Base-by-base conservation (phyloP, 2,797 vertebrate species). In the Bradypodion pumilum region DNA sequence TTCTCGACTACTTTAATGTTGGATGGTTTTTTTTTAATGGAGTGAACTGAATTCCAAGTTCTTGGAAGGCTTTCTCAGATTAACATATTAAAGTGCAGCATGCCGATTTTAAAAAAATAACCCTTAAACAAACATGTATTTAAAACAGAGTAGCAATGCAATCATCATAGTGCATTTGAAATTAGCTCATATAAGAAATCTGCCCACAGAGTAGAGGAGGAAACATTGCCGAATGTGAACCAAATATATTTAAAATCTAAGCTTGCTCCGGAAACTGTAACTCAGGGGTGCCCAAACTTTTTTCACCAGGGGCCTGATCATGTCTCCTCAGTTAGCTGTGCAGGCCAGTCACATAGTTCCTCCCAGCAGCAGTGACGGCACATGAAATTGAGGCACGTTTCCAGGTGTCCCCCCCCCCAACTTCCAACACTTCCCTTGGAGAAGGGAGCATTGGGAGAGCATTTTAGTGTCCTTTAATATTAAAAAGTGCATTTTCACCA, bases 211-310 rank as follows among this genome's bases (percentile, higher is more conserved):
- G 5, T 23, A 19, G 32, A n/a, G 52, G 8, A 6, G 70, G 69
- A 25, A 83, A 75, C 37, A 16, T 42, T 82, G 46, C 3, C 60
- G 80, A 82, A 89, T 82, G 21, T 35, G n/a, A 90, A 59, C 37
- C 79, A 27, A 40, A 80, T 5, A 44, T 3, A 74, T 84, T 88
- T 85, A 85, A 82, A 5, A 37, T 76, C n/a, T 86, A 70, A 75
- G 85, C 86, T 66, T 80, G 65, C 5, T 87, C 4, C 0, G 1
- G 23, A 8, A 80, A 19, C 60, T 74, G 37, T n/a, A n/a, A n/a
- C n/a, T n/a, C n/a, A n/a, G n/a, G n/a, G n/a, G n/a, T n/a, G n/a
- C n/a, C n/a, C n/a, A n/a, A n/a, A n/a, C n/a, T n/a, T n/a, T n/a
- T n/a, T n/a, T n/a, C n/a, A n/a, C n/a, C n/a, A n/a, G n/a, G n/a